Base-by-base conservation (phyloP, 2,113 vertebrate species). In the Taurulus bubalis region DNA sequence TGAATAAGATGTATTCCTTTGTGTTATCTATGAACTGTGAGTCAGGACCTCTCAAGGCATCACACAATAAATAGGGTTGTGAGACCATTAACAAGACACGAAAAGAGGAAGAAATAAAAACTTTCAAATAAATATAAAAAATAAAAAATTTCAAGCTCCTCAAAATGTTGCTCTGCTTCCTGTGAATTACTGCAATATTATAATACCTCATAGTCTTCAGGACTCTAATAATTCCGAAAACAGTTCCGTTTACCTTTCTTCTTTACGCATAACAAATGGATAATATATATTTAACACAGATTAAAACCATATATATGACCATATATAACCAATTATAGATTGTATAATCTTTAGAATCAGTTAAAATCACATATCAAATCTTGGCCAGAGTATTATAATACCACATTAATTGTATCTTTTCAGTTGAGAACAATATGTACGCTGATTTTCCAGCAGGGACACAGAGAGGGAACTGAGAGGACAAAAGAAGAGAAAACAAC, bases 291-390 rank as follows among this genome's bases (percentile, higher is more conserved):
- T 45, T 53, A 6, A 34, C 8, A 11, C 49, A 12, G 12, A 28
- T 26, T 55, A 62, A 72, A 59, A 49, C 4, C 40, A 72, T 16
- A 67, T 68, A n/a, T n/a, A n/a, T n/a, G n/a, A n/a, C n/a, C n/a
- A n/a, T n/a, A n/a, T 42, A 58, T n/a, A 18, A n/a, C n/a, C 9
- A 38, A 8, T 14, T 58, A 58, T 1, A 20, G 53, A 62, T 34
- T 55, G 9, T 67, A 51, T 34, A 67, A 68, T 73, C 42, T 56
- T 40, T 20, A 30, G 36, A 75, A 47, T 67, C n/a, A 66, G 22
- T 68, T 30, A 62, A 65, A 40, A 36, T 71, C 38, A 75, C 2
- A 42, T 55, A 56, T 67, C 14, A 47, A 24, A 36, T 72, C 28
- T 38, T 80, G 20, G 11, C 40, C 22, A 55, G 53, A 69, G 11